Evolutionary conservation across 2,888 invertebrate genomes (phyloP).

Genomic region (Macrosoma leucophasiata): DNA sequence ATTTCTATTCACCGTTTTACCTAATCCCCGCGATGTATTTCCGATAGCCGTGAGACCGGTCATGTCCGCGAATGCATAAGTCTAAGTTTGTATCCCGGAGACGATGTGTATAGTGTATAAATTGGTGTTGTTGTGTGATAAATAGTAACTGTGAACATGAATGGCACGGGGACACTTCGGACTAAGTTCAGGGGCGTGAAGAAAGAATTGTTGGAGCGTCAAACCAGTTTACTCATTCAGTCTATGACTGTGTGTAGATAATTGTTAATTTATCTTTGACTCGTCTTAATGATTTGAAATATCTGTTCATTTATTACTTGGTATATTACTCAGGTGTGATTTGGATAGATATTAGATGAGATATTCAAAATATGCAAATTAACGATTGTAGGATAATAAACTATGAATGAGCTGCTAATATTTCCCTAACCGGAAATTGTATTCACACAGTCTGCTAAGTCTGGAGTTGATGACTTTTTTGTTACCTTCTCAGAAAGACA

Average conservation of each 20-base stretch:
- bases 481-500: slow-evolving; percentile 19
- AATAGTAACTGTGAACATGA: slow-evolving; percentile 45
- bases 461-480: not conserved
- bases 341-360: too few relatives aligned
- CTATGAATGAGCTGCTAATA: not conserved
- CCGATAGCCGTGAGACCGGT: slow-evolving; percentile 2
- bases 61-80: too few relatives aligned
- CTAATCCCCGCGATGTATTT: slow-evolving; percentile 10
- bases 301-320: not conserved
- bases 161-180: slow-evolving; percentile 75
- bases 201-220: slow-evolving; percentile 83
- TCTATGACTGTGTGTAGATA: slow-evolving; percentile 86
- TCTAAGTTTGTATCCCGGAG: too few relatives aligned
- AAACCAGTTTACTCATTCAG: slow-evolving; percentile 83
- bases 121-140: too few relatives aligned
- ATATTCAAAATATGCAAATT: too few relatives aligned
- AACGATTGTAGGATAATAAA: not conserved
- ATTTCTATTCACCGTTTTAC: slow-evolving; percentile 36
- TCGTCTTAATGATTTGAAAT: not conserved
- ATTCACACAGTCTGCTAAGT: not conserved
- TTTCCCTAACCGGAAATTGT: not conserved
- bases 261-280: slow-evolving; percentile 9
- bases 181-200: slow-evolving; percentile 86
- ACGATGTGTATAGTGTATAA: slow-evolving; percentile 14
- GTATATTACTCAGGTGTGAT: not conserved